phyloP scores from a whole-genome alignment of 2,888 invertebrate genomes.

The Drosophila imparisetae region DNA sequence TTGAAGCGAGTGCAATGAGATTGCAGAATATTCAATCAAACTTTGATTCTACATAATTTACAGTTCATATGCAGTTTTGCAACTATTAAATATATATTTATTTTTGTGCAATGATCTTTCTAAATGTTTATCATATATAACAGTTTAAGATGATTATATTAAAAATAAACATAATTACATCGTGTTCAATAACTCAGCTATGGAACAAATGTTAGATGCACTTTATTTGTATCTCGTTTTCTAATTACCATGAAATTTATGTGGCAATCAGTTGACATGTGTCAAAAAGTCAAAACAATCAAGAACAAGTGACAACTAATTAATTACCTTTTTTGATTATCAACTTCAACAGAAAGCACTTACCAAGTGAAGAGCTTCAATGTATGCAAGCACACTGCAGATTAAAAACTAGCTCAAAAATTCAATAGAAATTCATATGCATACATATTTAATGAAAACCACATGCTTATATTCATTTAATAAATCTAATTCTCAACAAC shows the following conservation, averaged over 20 bases:
- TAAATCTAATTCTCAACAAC: neutral
- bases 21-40: conserved; percentile 50
- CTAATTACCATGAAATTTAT: neutral
- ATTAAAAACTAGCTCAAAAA: neutral
- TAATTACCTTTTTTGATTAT: neutral
- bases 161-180: neutral
- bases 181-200: neutral
- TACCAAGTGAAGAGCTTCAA: neutral
- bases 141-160: neutral
- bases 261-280: neutral
- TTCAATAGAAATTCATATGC: neutral
- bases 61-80: conserved; percentile 23
- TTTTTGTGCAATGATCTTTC: neutral
- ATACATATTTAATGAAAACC: neutral
- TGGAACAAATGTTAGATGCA: neutral
- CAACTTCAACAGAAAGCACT: neutral
- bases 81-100: neutral
- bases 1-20: conserved; percentile 13
- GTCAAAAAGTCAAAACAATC: neutral
- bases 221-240: neutral
- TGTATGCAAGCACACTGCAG: neutral
- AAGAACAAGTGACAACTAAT: neutral
- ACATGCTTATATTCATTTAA: neutral
- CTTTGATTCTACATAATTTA: conserved; percentile 31
- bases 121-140: neutral